Conservation (phyloP, 2,113 vertebrate genomes). For the Cinclus mexicanus region DNA sequence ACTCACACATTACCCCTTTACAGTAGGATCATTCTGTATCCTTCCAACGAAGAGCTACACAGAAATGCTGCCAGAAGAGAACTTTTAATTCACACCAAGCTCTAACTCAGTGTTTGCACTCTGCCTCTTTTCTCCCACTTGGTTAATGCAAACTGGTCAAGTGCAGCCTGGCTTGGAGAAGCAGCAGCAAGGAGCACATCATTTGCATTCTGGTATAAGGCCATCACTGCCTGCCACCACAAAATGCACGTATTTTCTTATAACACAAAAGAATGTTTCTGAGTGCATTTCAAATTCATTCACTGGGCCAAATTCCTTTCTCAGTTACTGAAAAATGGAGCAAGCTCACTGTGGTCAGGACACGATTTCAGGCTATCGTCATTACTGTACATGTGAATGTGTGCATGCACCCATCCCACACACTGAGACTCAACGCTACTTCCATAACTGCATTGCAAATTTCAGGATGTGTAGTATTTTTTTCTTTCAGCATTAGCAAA, state of each 20-base stretch:
- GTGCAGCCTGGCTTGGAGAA: not conserved
- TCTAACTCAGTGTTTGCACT: not conserved
- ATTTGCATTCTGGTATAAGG: not conserved
- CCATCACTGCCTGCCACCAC: rapidly evolving
- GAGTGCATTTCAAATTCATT: not conserved
- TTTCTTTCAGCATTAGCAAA: not conserved
- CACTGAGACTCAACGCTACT: not conserved
- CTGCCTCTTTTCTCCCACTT: not conserved
- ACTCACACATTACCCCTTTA: not conserved
- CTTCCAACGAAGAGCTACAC: not conserved
- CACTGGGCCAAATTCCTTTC: constrained; percentile 26
- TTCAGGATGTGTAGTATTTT: not conserved
- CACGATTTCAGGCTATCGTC: not conserved
- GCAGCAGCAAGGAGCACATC: not conserved
- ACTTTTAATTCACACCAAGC: not conserved
- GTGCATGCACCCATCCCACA: not conserved
- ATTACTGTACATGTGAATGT: not conserved
- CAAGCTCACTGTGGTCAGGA: not conserved
- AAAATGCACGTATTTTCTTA: constrained; percentile 16
- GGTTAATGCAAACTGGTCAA: not conserved
- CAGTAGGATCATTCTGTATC: not conserved
- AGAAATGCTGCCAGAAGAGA: not conserved
- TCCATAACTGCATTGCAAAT: not conserved
- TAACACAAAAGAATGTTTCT: constrained; percentile 14
- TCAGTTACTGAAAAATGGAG: not conserved